Evolutionary conservation across 1,140 invertebrate species (phyloP), one percentile per base, ranked within the genome.

Genomic region (Aphelenchoides avenae): DNA sequence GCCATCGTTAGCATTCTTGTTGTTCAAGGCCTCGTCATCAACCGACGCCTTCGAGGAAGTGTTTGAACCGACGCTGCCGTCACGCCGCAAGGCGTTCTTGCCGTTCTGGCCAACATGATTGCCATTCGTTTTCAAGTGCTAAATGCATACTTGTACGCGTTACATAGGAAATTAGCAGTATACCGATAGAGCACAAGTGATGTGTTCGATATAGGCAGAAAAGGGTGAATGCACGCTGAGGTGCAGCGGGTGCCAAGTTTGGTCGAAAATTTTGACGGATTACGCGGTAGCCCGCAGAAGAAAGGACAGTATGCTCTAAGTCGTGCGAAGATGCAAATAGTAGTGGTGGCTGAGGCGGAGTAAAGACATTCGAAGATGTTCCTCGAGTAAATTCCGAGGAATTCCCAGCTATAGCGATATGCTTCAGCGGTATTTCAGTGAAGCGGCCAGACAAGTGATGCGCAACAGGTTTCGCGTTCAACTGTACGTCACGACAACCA

Each of bases 151-250:
- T 37, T 37, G 36, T 37, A 1, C 18, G n/a, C 1, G n/a, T n/a
- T 1, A 15, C 18, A 37, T 37, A 1, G 1, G 18, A 37, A 37
- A 37, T 66, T n/a, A 65, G 58, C n/a, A 54, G 18, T 37, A 1
- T 1, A 37, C n/a, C n/a, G 18, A 56, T n/a, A 65, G 58, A n/a
- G 60, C 69, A 39, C 31, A 33, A 20, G 49, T 63, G 33, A 68
- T 68, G 42, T 68, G 70, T 27, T 70, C 64, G 49, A 70, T 71
- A 46, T 70, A 70, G 11, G 71, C 67, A 13, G 61, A 42, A 52
- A 69, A 73, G n/a, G 67, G 69, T 2, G 67, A 69, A 18, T 66
- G 61, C 5, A 70, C 71, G 41, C 55, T 63, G 39, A 70, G 33
- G 13, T 55, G 62, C 18, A 58, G 30, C 3, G 57, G 57, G 9